Evolutionary conservation across 2,888 invertebrate species (phyloP).

Genomic region (Drosophila pseudotalamancana): DNA sequence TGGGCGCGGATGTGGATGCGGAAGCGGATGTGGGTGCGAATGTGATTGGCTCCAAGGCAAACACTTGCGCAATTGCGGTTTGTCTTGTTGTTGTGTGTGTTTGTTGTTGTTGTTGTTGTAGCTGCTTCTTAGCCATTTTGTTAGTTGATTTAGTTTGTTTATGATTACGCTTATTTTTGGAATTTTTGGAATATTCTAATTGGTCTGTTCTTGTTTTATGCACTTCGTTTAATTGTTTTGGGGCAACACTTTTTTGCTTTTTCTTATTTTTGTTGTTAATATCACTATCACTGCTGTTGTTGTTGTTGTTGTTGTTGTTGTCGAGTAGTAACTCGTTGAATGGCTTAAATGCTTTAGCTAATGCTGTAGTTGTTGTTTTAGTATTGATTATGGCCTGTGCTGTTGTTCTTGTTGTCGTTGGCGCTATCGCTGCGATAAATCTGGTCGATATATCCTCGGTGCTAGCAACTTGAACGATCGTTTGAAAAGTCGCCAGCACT

Average conservation of each 20-base stretch:
- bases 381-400: slow-evolving; percentile 43
- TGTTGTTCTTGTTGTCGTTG: slow-evolving; percentile 51
- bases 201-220: slow-evolving; percentile 77
- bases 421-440: slow-evolving; percentile 81
- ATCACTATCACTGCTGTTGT: slow-evolving; percentile 59
- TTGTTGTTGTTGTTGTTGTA: slow-evolving; percentile 34
- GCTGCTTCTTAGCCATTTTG: slow-evolving; percentile 68
- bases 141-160: slow-evolving; percentile 52
- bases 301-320: slow-evolving; percentile 49
- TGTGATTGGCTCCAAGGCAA: no score
- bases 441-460: slow-evolving; percentile 84
- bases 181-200: slow-evolving; percentile 80
- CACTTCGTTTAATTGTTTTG: slow-evolving; percentile 73
- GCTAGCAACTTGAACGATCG: slow-evolving; percentile 85
- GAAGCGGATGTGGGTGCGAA: no score
- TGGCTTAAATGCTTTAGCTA: slow-evolving; percentile 65
- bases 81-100: slow-evolving; percentile 47
- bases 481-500: slow-evolving; percentile 85
- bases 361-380: slow-evolving; percentile 52
- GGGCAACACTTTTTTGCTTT: slow-evolving; percentile 64
- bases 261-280: slow-evolving; percentile 45
- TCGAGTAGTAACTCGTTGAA: slow-evolving; percentile 58
- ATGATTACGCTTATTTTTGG: slow-evolving; percentile 56
- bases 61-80: slow-evolving; percentile 37
- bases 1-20: no score